Conservation (phyloP, 2,113 vertebrate genomes). For the Paraplagusia blochii region DNA sequence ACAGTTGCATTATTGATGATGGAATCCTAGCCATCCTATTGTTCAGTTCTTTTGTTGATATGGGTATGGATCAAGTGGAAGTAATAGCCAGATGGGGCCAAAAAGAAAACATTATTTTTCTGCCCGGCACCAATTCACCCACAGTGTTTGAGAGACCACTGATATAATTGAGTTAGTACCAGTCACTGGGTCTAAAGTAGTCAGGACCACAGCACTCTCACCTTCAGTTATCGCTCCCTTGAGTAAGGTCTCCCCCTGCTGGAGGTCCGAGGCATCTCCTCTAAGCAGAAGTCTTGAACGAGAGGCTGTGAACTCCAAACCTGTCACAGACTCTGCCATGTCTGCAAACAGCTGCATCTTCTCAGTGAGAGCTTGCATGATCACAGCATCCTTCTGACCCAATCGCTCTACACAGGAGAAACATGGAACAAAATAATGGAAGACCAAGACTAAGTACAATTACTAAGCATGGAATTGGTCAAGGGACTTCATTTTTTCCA, state of each 20-base stretch:
- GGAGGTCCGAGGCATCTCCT: slow-evolving; percentile 80
- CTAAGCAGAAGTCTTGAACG: slow-evolving; percentile 74
- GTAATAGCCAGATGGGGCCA: too few species aligned
- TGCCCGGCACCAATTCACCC: too few species aligned
- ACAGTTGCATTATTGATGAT: too few species aligned
- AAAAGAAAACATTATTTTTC: too few species aligned
- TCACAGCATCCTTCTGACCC: slow-evolving; percentile 80
- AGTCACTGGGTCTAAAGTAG: neutral
- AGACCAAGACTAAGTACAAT: neutral
- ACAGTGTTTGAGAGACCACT: too few species aligned
- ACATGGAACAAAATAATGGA: neutral
- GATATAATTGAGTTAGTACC: too few species aligned
- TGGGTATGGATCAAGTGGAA: too few species aligned
- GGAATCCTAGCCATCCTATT: too few species aligned
- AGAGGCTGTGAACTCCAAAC: slow-evolving; percentile 74
- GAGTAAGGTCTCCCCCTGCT: slow-evolving; percentile 85
- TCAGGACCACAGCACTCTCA: slow-evolving; percentile 41
- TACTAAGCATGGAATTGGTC: neutral
- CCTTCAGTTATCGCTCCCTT: slow-evolving; percentile 87
- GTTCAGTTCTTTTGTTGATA: too few species aligned
- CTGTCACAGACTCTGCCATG: slow-evolving; percentile 78
- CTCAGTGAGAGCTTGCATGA: slow-evolving; percentile 81
- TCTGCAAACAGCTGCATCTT: slow-evolving; percentile 91
- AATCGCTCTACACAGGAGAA: slow-evolving; percentile 77
- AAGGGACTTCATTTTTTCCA: too few species aligned